Evolutionary conservation across 2,888 invertebrate genomes (phyloP), one percentile per base, ranked within the genome.

Genomic region (Operophtera brumata): DNA sequence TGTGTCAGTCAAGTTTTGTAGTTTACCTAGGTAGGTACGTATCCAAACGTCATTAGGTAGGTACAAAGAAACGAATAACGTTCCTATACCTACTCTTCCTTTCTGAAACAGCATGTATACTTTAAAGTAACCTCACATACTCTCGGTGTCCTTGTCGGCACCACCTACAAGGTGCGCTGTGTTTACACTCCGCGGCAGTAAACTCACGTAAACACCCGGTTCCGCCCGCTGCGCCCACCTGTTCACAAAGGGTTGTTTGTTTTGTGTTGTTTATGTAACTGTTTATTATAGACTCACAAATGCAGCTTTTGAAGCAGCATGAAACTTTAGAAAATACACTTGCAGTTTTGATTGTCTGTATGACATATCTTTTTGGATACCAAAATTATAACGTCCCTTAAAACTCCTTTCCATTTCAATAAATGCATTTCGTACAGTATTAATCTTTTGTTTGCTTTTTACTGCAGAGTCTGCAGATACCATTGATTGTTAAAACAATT

Each of bases 191-290:
- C 66, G 52, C 12, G 54, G 57, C 63, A 49, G 52, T 64, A 85
- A 86, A 75, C 78, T 72, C 59, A 67, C 64, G 72, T 81, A 82
- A 82, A 84, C 86, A 86, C 54, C 67, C 78, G 76, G 86, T 83
- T 85, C 85, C 86, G 84, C 76, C 77, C 73, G 82, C 75, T 82
- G 86, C 73, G 66, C 67, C 77, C 86, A 86, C 86, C 86, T 86
- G 86, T 59, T 70, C 57, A 54, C 65, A 64, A 62, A 69, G 64
- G 59, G 64, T 40, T 58, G 54, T 47, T 50, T 57, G 41, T 30
- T 25, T 39, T 46, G 53, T 34, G 37, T 45, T 52, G 52, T 52
- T 48, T 52, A 49, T 39, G 41, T 14, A 40, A 26, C n/a, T 51
- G 47, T 51, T 54, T 58, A 46, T 54, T 49, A 50, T 55, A 50